Conservation (phyloP, 2,113 vertebrate genomes). For the Sebastes fasciatus region DNA sequence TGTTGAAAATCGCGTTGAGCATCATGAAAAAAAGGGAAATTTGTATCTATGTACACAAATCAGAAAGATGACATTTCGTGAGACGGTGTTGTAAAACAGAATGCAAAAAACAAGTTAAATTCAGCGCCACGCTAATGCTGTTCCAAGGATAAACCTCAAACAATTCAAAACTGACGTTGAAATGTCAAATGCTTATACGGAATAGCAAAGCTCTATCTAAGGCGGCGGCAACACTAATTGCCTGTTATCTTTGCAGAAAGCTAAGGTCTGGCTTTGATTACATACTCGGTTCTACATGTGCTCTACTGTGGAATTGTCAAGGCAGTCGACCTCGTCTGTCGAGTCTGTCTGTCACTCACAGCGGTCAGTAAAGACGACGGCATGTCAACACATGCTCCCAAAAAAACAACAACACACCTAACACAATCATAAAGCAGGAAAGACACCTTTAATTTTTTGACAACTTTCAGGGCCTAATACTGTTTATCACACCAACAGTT, state of each 20-base stretch:
- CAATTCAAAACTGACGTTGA: constrained; percentile 10
- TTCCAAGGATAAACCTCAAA: constrained; percentile 37
- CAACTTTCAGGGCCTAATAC: constrained; percentile 26
- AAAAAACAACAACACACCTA: constrained; percentile 29
- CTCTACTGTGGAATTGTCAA: constrained; percentile 17
- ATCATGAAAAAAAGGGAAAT: too few species aligned
- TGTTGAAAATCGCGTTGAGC: too few species aligned
- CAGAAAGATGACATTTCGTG: too few species aligned
- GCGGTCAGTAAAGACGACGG: constrained; percentile 42
- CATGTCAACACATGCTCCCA: constrained; percentile 23
- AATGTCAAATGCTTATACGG: constrained; percentile 25
- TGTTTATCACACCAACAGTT: constrained; percentile 41
- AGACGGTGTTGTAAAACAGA: not conserved
- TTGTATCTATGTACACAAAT: too few species aligned
- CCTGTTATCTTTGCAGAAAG: constrained; percentile 45
- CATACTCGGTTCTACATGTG: constrained; percentile 31
- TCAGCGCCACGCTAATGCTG: not conserved
- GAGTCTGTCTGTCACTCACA: constrained; percentile 49
- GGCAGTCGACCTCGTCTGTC: constrained; percentile 38
- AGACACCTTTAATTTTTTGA: constrained; percentile 39
- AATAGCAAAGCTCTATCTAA: not conserved
- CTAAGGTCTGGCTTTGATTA: constrained; percentile 52
- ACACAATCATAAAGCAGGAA: constrained; percentile 6
- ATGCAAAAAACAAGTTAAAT: not conserved
- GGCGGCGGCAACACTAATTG: constrained; percentile 47